A percentile compares a stretch with the other conserved stretches of the same genome.
Evolutionary conservation across 1,140 invertebrate genomes (phyloP).

Genomic region (Drosophila insularis): DNA sequence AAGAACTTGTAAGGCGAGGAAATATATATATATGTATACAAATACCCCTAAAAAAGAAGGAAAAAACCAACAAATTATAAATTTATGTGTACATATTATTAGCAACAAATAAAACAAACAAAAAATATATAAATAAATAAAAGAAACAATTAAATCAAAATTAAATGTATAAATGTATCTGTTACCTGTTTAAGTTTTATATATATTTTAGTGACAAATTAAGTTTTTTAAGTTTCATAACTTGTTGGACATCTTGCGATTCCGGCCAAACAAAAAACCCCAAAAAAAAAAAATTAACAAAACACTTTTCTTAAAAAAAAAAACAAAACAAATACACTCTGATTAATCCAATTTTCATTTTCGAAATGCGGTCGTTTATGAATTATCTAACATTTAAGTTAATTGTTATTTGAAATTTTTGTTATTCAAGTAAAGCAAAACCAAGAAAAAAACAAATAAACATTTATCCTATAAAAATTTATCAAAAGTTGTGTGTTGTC

Average conservation of each 20-base stretch:
- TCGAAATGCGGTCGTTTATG: conserved; percentile 54
- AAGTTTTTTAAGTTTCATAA: conserved; percentile 26
- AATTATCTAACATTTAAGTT: conserved; percentile 43
- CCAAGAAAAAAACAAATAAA: conserved; percentile 30
- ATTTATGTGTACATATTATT: conserved; percentile 53
- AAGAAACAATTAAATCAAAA: conserved; percentile 15
- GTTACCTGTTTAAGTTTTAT: conserved; percentile 47
- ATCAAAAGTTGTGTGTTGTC: conserved; percentile 20
- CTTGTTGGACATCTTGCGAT: conserved; percentile 31
- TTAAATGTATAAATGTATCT: not conserved
- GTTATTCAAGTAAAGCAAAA: conserved; percentile 16
- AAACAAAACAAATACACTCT: not conserved
- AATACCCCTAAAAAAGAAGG: conserved; percentile 12
- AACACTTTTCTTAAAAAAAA: conserved; percentile 27
- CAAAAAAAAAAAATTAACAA: conserved; percentile 17
- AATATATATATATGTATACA: conserved; percentile 18
- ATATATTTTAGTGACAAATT: conserved; percentile 57
- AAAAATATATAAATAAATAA: not conserved
- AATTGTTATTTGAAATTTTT: conserved; percentile 46
- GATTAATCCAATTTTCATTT: conserved; percentile 59
- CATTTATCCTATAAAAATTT: conserved; percentile 22
- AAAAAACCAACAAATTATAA: conserved; percentile 36
- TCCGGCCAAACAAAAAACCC: conserved; percentile 2
- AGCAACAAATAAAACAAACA: conserved; percentile 24
- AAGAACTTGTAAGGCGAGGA: conserved; percentile 36